Percentiles rank a stretch among this genome's conserved stretches.
phyloP scores from a whole-genome alignment of 2,888 invertebrate genomes.

The Smittia aterrima region DNA sequence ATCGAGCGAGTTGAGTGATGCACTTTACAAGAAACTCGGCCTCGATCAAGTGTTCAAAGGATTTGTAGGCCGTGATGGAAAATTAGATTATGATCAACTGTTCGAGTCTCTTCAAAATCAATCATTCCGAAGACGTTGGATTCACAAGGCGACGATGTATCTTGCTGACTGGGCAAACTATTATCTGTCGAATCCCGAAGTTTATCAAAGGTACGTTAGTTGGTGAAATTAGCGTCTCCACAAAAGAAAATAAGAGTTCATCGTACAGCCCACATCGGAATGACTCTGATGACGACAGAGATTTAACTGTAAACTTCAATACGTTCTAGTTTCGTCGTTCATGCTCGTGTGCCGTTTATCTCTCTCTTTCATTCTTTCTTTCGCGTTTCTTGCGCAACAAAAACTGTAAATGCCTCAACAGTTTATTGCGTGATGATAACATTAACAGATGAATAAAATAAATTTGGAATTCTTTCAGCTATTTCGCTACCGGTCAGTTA shows the following conservation, averaged over 20 bases:
- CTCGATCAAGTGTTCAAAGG: constrained; percentile 65
- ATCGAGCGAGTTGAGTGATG: constrained; percentile 73
- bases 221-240: background rate
- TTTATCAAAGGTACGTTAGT: constrained; percentile 64
- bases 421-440: background rate
- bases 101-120: constrained; percentile 78
- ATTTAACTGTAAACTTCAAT: constrained; percentile 36
- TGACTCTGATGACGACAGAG: constrained; percentile 9
- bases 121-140: constrained; percentile 76
- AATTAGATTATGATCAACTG: constrained; percentile 68
- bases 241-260: background rate
- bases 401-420: too few relatives aligned
- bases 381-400: background rate
- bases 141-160: constrained; percentile 70
- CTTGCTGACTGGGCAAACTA: constrained; percentile 72
- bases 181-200: constrained; percentile 71
- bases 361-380: background rate
- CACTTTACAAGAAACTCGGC: constrained; percentile 71
- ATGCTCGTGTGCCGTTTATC: background rate
- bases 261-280: background rate
- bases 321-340: constrained; percentile 28
- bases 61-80: constrained; percentile 69
- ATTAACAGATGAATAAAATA: background rate
- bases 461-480: constrained; percentile 56
- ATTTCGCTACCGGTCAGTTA: constrained; percentile 66